phyloP scores from a whole-genome alignment of 2,888 invertebrate genomes.

The Alloplasta piceator region DNA sequence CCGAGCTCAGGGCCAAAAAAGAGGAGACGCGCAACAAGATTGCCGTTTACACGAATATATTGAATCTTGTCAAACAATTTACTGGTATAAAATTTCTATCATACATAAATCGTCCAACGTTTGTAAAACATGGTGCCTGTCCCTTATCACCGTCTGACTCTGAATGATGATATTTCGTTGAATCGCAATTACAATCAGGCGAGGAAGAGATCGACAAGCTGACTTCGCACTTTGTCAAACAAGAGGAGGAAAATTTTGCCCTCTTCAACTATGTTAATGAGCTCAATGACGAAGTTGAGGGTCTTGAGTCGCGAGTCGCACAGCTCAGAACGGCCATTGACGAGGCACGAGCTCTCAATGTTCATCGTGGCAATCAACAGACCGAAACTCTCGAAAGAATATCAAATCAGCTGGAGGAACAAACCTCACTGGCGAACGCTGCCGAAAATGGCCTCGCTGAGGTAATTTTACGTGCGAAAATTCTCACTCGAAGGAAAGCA shows the following conservation, averaged over 20 bases:
- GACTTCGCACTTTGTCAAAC: conserved; percentile 90
- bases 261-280: conserved; percentile 96
- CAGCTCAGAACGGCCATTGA: conserved; percentile 88
- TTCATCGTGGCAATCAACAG: conserved; percentile 86
- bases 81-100: conserved; percentile 75
- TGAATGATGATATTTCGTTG: not conserved
- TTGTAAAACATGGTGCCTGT: not conserved
- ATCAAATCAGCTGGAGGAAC: conserved; percentile 84
- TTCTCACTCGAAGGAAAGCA: no score
- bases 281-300: conserved; percentile 92
- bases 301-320: conserved; percentile 88
- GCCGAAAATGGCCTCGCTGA: conserved; percentile 82
- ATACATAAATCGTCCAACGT: conserved; percentile 3
- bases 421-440: conserved; percentile 79
- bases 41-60: conserved; percentile 89
- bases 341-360: conserved; percentile 86
- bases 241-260: conserved; percentile 96
- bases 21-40: conserved; percentile 89
- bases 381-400: conserved; percentile 86
- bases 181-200: conserved; percentile 79
- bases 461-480: conserved; percentile 66
- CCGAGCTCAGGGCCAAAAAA: conserved; percentile 88
- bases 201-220: conserved; percentile 88
- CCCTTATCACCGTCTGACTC: not conserved
- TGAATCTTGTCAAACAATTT: conserved; percentile 88